A percentile compares a stretch with the other conserved stretches of the same genome.
These are phyloP conservation scores for Neoarius graeffei DNA, from an alignment of 2,113 vertebrate genomes.

Conservation along the genomic window DNA sequence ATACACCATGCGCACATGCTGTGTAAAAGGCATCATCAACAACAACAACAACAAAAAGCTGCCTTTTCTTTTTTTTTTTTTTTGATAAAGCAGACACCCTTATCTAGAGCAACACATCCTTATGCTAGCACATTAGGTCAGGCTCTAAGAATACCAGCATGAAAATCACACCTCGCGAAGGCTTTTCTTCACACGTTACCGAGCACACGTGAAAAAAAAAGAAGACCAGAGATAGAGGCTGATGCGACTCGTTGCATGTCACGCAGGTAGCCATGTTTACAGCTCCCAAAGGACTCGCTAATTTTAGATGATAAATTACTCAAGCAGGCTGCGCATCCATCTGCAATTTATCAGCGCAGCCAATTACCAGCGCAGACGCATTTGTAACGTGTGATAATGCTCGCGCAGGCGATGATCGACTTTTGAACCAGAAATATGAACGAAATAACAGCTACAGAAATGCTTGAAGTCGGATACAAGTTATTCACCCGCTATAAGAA, in stretches of 20 bases:
- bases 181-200: not conserved
- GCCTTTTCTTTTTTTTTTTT: not conserved
- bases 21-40: too few species aligned
- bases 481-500: not conserved
- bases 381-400: conserved; percentile 51
- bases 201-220: not conserved
- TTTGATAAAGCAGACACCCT: not conserved
- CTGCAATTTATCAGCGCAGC: conserved; percentile 61
- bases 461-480: not conserved
- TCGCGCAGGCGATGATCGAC: not conserved
- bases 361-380: conserved; percentile 64
- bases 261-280: conserved; percentile 55
- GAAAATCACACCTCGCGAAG: not conserved
- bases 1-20: not conserved
- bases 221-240: not conserved
- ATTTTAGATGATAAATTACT: conserved; percentile 62
- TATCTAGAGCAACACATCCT: not conserved
- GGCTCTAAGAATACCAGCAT: not conserved
- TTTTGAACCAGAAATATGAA: not conserved
- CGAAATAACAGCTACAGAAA: not conserved
- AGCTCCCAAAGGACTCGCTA: conserved; percentile 49
- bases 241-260: conserved; percentile 7
- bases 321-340: conserved; percentile 57
- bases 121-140: not conserved
- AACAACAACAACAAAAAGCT: not conserved